Base-by-base conservation (phyloP, 2,797 vertebrate species). In the Okamejei kenojei region DNA sequence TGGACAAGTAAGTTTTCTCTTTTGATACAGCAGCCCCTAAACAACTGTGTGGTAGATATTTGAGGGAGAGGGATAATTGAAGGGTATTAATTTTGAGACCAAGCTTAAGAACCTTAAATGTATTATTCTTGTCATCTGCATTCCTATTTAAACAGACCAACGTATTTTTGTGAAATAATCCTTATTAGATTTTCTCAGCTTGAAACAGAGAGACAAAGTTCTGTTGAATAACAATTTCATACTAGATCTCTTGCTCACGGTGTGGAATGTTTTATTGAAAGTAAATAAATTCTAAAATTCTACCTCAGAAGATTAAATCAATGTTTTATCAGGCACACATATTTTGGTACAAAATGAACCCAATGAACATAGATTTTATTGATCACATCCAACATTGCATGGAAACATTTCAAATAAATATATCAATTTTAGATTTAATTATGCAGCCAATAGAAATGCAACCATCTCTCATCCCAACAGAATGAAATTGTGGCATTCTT, bases 401-500 rank as follows among this genome's bases (percentile, higher is more conserved):
- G 21, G 45, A 26, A 76, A 92, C 68, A 76, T 92, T 38, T 26
- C 90, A 92, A 91, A 13, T 23, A n/a, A 32, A 74, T 45, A 15
- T 74, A 45, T 38, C 65, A 19, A 90, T 71, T 90, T 90, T 38
- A 23, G 19, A 90, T 92, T 92, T 92, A 38, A 71, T 92, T 92
- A 45, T 76, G 68, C 90, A 45, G 73, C 35, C 88, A 93, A 94
- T 94, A 93, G 95, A 96, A 96, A 95, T 95, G 95, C 95, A 94
- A 93, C 96, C 95, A 95, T 94, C 94, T 95, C 96, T 95, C 95
- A 95, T 96, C 96, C 35, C 68, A 91, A 71, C 8, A 65, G 38
- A 32, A 23, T 35, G n/a, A 88, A 71, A 92, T 74, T 76, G 35
- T 54, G 15, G 7, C n/a, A 54, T 15, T 71, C 8, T 54, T 6